These are phyloP conservation scores for Bubo scandiacus DNA, from an alignment of 2,113 vertebrate species.

Conservation along the genomic window DNA sequence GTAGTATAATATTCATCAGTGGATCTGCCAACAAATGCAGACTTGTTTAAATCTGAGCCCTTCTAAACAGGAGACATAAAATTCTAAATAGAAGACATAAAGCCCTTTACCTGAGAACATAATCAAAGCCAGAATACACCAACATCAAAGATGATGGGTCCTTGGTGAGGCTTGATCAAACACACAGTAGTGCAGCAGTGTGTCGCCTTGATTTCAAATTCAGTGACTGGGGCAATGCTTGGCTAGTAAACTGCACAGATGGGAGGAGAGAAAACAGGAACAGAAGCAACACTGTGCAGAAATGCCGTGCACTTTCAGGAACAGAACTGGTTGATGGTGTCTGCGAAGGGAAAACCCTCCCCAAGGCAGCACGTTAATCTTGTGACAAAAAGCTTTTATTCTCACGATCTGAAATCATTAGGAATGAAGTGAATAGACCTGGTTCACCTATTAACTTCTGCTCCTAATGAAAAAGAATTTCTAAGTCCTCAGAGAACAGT, in stretches of 20 bases:
- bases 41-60: background rate
- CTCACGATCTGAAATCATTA: no score
- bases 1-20: background rate
- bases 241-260: background rate
- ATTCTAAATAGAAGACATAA: background rate
- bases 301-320: no score
- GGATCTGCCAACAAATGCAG: background rate
- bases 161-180: background rate
- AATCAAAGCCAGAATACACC: background rate
- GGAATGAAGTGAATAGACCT: no score
- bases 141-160: background rate
- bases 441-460: no score
- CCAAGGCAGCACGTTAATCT: no score
- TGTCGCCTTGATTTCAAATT: background rate
- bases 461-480: no score
- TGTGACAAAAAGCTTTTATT: no score
- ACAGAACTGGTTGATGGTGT: no score
- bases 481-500: no score
- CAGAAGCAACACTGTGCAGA: no score
- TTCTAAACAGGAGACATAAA: background rate
- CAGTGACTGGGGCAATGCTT: background rate
- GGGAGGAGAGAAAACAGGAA: background rate
- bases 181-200: background rate
- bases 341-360: no score
- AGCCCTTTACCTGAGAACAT: background rate